Evolutionary conservation across 53 echinoderm and acorn worm species (phyloP).

Genomic region (Echinarachnius parma): DNA sequence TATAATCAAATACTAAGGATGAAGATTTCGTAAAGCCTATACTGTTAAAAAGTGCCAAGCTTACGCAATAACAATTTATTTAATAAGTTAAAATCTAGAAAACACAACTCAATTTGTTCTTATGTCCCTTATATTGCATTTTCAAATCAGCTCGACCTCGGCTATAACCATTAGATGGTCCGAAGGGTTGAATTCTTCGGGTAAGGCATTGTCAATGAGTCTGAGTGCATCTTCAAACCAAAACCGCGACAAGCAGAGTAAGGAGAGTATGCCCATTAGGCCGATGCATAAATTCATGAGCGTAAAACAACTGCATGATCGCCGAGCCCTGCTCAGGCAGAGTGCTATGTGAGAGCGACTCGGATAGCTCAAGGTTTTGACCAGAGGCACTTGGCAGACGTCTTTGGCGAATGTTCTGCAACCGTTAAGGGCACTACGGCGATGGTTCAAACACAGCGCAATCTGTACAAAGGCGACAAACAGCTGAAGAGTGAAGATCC

Average conservation of each 20-base stretch:
- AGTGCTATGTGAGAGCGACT: conserved; percentile 1
- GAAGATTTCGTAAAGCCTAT: too few species aligned
- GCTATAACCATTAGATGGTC: conserved; percentile 74
- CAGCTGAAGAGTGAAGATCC: conserved; percentile 33
- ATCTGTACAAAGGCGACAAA: conserved; percentile 29
- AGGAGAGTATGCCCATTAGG: conserved; percentile 12
- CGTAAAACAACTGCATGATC: conserved; percentile 20
- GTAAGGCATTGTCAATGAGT: conserved; percentile 49
- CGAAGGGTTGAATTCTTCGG: conserved; percentile 73
- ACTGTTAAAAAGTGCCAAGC: too few species aligned
- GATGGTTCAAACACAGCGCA: conserved; percentile 3
- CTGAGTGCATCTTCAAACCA: conserved; percentile 52
- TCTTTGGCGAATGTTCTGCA: background rate
- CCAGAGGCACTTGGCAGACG: conserved; percentile 13
- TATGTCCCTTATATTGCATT: too few species aligned
- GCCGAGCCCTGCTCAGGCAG: background rate
- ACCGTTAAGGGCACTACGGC: background rate
- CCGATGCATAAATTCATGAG: conserved; percentile 40
- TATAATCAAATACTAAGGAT: too few species aligned
- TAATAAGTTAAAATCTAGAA: too few species aligned
- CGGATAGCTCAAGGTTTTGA: conserved; percentile 3
- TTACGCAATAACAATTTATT: too few species aligned
- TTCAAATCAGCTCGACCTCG: conserved; percentile 7
- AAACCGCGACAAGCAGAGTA: conserved; percentile 32
- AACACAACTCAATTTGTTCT: too few species aligned